Conservation (phyloP, 2,888 invertebrate species). For the Drepana falcataria region DNA sequence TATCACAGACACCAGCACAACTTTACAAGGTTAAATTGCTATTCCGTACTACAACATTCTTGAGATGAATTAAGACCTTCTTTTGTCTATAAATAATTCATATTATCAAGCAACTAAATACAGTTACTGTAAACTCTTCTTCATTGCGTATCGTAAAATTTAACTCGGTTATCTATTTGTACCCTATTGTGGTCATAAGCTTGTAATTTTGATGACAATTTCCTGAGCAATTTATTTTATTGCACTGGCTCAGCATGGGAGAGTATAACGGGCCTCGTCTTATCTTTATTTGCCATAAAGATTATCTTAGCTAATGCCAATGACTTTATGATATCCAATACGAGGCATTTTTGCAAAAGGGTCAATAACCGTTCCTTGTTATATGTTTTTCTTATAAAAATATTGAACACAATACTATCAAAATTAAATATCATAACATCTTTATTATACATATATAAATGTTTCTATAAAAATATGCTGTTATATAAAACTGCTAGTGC, state of each 20-base stretch:
- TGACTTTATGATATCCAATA: conserved; percentile 13
- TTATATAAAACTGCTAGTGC: no score
- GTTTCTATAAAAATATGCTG: no score
- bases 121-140: neutral
- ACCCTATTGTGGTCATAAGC: conserved; percentile 16
- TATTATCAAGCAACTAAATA: neutral
- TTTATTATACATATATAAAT: no score
- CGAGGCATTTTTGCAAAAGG: conserved; percentile 6
- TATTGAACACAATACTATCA: no score
- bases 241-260: conserved; percentile 9
- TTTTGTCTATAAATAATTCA: no score
- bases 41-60: no score
- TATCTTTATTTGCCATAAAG: conserved; percentile 24
- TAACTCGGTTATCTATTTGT: conserved; percentile 11
- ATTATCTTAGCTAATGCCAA: conserved; percentile 21
- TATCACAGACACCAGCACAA: no score
- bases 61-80: no score
- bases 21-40: no score
- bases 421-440: no score
- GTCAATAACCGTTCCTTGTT: conserved; percentile 8
- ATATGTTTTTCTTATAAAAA: neutral
- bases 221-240: conserved; percentile 29
- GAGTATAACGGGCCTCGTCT: conserved; percentile 7
- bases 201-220: conserved; percentile 25
- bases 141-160: conserved; percentile 5